A percentile compares a stretch with the other conserved stretches of the same genome.
Conservation (phyloP, 2,797 vertebrate species). For the Manis javanica region DNA sequence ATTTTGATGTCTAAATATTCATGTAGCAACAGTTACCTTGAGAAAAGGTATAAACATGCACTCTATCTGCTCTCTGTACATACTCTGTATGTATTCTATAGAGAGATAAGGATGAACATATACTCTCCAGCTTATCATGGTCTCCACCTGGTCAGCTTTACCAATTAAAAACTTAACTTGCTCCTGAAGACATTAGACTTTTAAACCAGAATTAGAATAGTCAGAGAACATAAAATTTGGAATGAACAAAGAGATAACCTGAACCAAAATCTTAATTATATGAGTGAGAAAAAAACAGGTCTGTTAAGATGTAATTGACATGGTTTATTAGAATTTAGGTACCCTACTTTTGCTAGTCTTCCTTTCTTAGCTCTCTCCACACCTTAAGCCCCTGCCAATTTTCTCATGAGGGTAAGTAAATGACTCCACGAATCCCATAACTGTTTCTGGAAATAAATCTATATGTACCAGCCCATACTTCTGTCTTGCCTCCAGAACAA, state of each 20-base stretch:
- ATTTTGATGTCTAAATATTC: background rate
- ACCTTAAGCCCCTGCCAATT: background rate
- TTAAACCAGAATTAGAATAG: background rate
- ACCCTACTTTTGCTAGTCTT: background rate
- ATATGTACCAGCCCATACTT: background rate
- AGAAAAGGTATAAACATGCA: background rate
- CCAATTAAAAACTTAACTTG: background rate
- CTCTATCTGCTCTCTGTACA: background rate
- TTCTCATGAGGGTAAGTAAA: background rate
- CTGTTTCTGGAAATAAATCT: constrained; percentile 8
- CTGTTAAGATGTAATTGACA: background rate
- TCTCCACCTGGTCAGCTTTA: background rate
- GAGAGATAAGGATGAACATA: background rate
- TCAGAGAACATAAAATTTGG: background rate
- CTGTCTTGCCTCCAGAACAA: background rate
- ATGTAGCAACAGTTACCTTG: background rate
- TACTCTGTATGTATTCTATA: background rate
- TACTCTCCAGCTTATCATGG: background rate
- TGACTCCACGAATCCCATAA: background rate
- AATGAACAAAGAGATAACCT: background rate
- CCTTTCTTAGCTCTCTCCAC: background rate
- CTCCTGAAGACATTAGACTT: background rate
- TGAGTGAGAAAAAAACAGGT: background rate
- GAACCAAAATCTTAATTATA: background rate
- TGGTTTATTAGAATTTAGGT: background rate